Evolutionary conservation across 2,888 invertebrate species (phyloP).

Genomic region (Podotricha telesiphe): DNA sequence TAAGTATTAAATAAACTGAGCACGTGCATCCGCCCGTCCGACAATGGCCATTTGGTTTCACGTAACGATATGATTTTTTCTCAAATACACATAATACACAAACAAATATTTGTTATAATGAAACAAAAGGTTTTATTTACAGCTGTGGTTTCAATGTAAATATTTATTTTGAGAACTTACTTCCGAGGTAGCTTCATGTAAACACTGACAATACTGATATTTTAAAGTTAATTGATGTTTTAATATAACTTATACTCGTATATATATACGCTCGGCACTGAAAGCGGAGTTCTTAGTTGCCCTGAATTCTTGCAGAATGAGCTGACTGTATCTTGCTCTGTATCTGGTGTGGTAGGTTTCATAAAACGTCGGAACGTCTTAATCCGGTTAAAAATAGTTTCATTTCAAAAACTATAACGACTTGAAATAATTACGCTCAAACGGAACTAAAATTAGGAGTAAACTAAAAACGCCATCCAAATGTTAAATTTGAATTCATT

Average conservation of each 20-base stretch:
- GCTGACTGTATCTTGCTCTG: too few relatives aligned
- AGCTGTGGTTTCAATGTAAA: background rate
- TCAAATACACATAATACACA: conserved; percentile 12
- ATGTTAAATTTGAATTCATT: conserved; percentile 29
- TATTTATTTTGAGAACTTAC: background rate
- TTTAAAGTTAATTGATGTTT: too few relatives aligned
- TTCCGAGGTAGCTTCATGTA: too few relatives aligned
- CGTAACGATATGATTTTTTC: conserved; percentile 36
- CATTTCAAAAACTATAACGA: too few relatives aligned
- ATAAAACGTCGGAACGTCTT: too few relatives aligned
- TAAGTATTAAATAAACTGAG: conserved; percentile 41
- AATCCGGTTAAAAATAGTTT: background rate
- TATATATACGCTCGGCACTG: too few relatives aligned
- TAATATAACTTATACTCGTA: too few relatives aligned
- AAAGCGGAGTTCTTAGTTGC: too few relatives aligned
- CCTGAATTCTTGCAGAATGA: too few relatives aligned
- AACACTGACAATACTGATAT: too few relatives aligned
- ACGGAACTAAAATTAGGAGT: background rate
- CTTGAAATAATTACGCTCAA: background rate
- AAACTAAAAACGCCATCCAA: background rate
- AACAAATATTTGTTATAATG: conserved; percentile 14
- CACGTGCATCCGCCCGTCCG: conserved; percentile 44
- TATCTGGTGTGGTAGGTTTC: too few relatives aligned
- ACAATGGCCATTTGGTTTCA: conserved; percentile 37
- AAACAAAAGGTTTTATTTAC: background rate